Evolutionary conservation across 2,797 vertebrate species (phyloP).

Genomic region (Sciurus carolinensis): DNA sequence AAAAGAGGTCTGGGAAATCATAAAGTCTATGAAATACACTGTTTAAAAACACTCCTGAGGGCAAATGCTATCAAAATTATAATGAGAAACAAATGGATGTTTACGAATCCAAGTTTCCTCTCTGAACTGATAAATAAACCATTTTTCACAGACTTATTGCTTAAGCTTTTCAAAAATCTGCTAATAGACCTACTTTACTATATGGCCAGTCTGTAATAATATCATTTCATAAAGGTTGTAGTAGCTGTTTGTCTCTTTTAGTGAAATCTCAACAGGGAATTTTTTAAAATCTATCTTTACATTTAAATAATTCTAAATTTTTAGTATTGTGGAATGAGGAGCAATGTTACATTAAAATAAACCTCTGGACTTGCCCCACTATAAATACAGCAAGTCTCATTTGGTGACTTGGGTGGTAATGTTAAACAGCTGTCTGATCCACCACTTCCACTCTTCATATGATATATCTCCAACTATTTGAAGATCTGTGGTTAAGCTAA

Average conservation of each 20-base stretch:
- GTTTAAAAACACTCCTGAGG: slow-evolving; percentile 55
- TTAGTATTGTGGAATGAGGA: slow-evolving; percentile 8
- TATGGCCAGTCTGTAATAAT: neutral
- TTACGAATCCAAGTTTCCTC: slow-evolving; percentile 66
- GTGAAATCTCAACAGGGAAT: slow-evolving; percentile 49
- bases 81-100: slow-evolving; percentile 72
- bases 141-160: slow-evolving; percentile 63
- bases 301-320: slow-evolving; percentile 55
- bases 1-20: slow-evolving; percentile 72
- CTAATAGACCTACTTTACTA: slow-evolving; percentile 25
- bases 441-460: neutral
- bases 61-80: slow-evolving; percentile 72
- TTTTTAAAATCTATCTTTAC: slow-evolving; percentile 1
- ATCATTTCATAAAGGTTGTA: slow-evolving; percentile 34
- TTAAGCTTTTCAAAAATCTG: slow-evolving; percentile 64
- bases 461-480: slow-evolving; percentile 50
- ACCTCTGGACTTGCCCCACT: slow-evolving; percentile 28
- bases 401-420: slow-evolving; percentile 48
- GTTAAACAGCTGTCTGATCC: neutral
- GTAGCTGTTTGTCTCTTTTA: slow-evolving; percentile 29
- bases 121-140: slow-evolving; percentile 59
- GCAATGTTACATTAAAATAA: slow-evolving; percentile 1
- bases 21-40: slow-evolving; percentile 41
- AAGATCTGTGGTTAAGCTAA: slow-evolving; percentile 47
- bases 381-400: slow-evolving; percentile 55